phyloP scores from a whole-genome alignment of 1,140 invertebrate genomes.

The Bombus polaris region DNA sequence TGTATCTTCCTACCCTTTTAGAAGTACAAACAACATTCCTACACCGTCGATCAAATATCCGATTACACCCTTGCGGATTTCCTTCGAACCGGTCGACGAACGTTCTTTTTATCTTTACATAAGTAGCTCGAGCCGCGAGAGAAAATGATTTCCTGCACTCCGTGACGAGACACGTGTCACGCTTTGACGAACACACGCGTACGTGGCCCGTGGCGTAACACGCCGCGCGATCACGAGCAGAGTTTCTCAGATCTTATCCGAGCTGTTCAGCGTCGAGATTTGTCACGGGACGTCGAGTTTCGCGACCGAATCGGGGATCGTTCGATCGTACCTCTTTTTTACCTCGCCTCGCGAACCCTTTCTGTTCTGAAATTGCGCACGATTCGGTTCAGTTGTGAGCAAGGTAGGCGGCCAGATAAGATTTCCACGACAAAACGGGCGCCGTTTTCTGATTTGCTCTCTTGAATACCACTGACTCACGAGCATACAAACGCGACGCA shows the following conservation, averaged over 20 bases:
- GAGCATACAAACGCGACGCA: background rate
- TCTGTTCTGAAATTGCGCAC: background rate
- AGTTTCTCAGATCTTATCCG: slow-evolving; percentile 38
- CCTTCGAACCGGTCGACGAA: background rate
- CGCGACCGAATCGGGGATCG: background rate
- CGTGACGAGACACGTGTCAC: slow-evolving; percentile 47
- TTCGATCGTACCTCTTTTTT: background rate
- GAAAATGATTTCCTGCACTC: slow-evolving; percentile 29
- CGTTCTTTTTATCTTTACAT: background rate
- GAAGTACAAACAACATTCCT: background rate
- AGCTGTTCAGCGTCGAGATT: slow-evolving; percentile 9
- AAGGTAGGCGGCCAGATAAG: no score
- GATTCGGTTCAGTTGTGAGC: no score
- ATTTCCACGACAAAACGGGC: no score
- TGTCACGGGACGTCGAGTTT: slow-evolving; percentile 18
- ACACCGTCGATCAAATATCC: background rate
- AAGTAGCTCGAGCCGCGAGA: background rate
- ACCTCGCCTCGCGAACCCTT: no score
- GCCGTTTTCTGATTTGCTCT: background rate
- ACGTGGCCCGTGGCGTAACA: slow-evolving; percentile 23
- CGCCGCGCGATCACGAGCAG: slow-evolving; percentile 15
- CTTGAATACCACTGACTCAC: background rate
- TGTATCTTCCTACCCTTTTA: no score
- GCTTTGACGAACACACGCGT: slow-evolving; percentile 38
- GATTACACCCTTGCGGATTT: background rate